Conservation (phyloP, 2,888 invertebrate genomes). For the Sarcophaga subvicina region DNA sequence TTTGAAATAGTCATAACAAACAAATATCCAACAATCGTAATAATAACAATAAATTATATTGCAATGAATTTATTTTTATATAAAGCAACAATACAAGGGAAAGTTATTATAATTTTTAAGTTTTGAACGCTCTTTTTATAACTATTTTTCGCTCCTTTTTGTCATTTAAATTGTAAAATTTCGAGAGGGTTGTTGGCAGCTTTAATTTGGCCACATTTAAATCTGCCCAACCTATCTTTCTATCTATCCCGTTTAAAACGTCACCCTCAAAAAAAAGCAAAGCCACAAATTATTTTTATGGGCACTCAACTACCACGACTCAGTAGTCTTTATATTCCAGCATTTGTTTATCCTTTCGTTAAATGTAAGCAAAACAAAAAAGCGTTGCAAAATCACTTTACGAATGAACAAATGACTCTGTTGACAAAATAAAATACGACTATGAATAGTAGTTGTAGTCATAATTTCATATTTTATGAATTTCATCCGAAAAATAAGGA, state of each 20-base stretch:
- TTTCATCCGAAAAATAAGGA: constrained; percentile 62
- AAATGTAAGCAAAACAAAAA: constrained; percentile 40
- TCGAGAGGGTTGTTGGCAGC: constrained; percentile 48
- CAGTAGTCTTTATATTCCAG: constrained; percentile 28
- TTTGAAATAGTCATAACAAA: no score
- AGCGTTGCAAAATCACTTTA: constrained; percentile 47
- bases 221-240: neutral
- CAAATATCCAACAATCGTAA: no score
- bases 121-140: neutral
- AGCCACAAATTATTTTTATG: constrained; percentile 74
- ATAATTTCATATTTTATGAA: constrained; percentile 66
- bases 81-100: neutral
- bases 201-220: neutral
- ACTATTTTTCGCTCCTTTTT: neutral
- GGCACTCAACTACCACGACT: constrained; percentile 65
- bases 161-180: neutral
- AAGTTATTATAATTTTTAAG: neutral
- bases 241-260: neutral
- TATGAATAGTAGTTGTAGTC: constrained; percentile 58
- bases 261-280: constrained; percentile 63
- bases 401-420: neutral
- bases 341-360: constrained; percentile 60
- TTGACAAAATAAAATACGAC: constrained; percentile 20
- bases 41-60: neutral
- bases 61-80: neutral